A percentile compares a stretch with the other conserved stretches of the same genome.
phyloP scores from a whole-genome alignment of 2,797 vertebrate genomes.

The Chiroxiphia lanceolata region DNA sequence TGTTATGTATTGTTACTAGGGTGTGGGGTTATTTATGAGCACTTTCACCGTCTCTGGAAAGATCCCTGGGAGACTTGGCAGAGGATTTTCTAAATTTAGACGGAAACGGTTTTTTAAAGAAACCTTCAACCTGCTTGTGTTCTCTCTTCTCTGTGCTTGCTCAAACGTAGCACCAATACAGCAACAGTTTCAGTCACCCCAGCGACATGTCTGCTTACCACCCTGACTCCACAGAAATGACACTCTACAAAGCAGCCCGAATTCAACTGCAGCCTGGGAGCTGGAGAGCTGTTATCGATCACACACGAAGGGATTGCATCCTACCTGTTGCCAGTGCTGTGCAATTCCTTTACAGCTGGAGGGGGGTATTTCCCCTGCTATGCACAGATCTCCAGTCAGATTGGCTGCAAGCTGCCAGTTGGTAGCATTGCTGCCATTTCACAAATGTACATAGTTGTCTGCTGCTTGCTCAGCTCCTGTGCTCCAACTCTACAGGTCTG shows the following conservation, averaged over 20 bases:
- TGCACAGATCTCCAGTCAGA: background rate
- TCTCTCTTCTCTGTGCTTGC: background rate
- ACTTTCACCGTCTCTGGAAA: constrained; percentile 29
- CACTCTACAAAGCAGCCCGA: background rate
- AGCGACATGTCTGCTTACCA: background rate
- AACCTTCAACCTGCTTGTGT: constrained; percentile 14
- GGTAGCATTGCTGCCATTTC: background rate
- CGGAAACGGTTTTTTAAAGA: constrained; percentile 36
- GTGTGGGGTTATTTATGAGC: constrained; percentile 42
- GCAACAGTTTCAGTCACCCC: background rate
- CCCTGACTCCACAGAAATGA: background rate
- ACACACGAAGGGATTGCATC: background rate
- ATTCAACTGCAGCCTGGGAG: background rate
- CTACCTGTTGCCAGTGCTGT: background rate
- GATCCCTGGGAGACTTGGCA: constrained; percentile 36
- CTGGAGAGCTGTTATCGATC: background rate
- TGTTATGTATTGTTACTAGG: constrained; percentile 12
- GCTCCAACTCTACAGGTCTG: background rate
- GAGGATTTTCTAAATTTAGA: constrained; percentile 61
- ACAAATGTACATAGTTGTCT: background rate
- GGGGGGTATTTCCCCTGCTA: background rate
- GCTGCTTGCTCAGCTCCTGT: background rate
- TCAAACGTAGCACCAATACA: background rate
- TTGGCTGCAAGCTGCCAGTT: background rate
- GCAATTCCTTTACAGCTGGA: background rate